Evolutionary conservation across 2,113 vertebrate genomes (phyloP).

Genomic region (Cyprinodon tularosa): DNA sequence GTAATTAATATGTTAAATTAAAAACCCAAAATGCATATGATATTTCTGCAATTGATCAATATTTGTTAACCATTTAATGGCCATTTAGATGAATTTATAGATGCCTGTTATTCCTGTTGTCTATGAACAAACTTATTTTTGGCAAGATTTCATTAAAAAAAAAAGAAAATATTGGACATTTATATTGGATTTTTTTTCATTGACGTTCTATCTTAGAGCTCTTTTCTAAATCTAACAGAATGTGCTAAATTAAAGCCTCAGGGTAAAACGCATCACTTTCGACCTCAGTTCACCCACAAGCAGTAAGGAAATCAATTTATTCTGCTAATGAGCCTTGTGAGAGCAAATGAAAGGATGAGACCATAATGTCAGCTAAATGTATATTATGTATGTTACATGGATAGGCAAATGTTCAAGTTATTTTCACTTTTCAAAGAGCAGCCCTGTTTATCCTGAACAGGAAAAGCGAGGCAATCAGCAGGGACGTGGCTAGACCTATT

Average conservation of each 20-base stretch:
- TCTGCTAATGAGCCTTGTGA: constrained; percentile 4
- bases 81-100: no score
- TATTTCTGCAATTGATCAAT: no score
- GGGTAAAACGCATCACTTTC: neutral
- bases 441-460: neutral
- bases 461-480: neutral
- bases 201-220: no score
- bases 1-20: no score
- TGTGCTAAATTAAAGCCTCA: neutral
- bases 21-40: no score
- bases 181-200: no score
- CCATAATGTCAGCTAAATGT: constrained; percentile 12
- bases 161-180: no score
- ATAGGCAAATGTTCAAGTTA: neutral
- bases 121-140: no score
- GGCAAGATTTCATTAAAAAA: no score
- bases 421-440: neutral
- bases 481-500: no score
- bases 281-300: neutral
- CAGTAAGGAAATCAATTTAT: constrained; percentile 14
- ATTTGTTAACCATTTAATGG: no score
- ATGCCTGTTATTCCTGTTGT: no score
- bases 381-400: neutral
- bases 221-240: neutral
- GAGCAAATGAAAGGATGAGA: neutral